phyloP scores from a whole-genome alignment of 92 coral and sea anemone species.

The Micromussa lordhowensis region DNA sequence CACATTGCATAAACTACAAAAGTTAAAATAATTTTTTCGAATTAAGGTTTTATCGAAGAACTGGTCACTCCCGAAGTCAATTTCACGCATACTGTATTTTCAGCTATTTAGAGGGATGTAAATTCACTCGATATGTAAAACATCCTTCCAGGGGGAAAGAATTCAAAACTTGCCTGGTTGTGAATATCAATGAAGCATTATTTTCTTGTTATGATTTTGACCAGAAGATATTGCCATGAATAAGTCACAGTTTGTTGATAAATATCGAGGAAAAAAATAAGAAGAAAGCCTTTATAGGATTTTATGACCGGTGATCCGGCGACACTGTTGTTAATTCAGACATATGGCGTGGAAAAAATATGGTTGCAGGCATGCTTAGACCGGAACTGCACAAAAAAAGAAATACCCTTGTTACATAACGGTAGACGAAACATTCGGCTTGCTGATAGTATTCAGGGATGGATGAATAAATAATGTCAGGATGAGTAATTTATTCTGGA shows the following conservation, averaged over 20 bases:
- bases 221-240: not conserved
- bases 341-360: not conserved
- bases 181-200: not conserved
- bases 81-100: not conserved
- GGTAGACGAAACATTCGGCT: slow-evolving; percentile 9
- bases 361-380: not conserved
- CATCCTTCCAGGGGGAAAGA: not conserved
- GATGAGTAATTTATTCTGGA: slow-evolving; percentile 14
- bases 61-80: not conserved
- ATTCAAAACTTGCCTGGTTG: not conserved
- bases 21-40: not conserved
- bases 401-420: not conserved
- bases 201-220: not conserved
- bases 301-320: not conserved
- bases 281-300: not conserved
- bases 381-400: not conserved
- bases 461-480: slow-evolving; percentile 22
- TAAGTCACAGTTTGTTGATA: not conserved
- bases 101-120: not conserved
- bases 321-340: not conserved
- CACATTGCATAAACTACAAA: not conserved
- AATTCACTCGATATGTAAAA: not conserved
- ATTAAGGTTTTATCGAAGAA: not conserved
- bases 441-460: slow-evolving; percentile 8
- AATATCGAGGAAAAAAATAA: not conserved